Base-by-base conservation (phyloP, 2,797 vertebrate genomes). In the Babyrousa celebensis region DNA sequence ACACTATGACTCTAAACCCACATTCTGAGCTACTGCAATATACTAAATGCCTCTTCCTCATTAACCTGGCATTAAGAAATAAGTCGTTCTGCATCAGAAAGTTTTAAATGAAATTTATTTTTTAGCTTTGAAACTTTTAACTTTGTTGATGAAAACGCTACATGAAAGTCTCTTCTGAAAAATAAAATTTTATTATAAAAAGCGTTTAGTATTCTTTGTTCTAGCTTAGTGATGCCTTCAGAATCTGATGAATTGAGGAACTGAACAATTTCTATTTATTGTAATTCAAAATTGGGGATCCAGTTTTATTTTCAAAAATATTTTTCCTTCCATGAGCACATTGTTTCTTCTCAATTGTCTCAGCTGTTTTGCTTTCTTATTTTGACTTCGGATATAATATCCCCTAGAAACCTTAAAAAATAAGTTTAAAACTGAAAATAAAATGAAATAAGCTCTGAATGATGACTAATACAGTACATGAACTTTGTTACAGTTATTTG, bases 121-220 rank as follows among this genome's bases (percentile, higher is more conserved):
- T 70, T 94, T 71, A 77, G 18, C 18, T 79, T 85, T 91, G 67
- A 82, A 85, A 68, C 29, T n/a, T 83, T 82, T 83, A 72, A 80
- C 58, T 77, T 82, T 77, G 58, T 14, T 72, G 32, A 68, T 83
- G 20, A 85, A 85, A 92, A 78, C 5, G 77, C 14, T 65, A 36
- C 12, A 89, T 60, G 17, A 32, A 92, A 79, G 21, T 56, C n/a
- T 78, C 83, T 70, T 77, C 72, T 77, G 15, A 40, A 16, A 43
- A 75, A 63, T 32, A 75, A 71, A 60, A 82, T 72, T 90, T 86
- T 86, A 96, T 15, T 82, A 52, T 77, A 29, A 65, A 90, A 54
- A 85, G 12, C 18, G 86, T 27, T 63, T 70, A 56, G 43, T 40
- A 18, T 75, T 80, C 63, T 21, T n/a, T 12, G 40, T 32, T 75